A percentile compares a stretch with the other conserved stretches of the same genome.
Conservation (phyloP, 1,140 invertebrate species). For the Eriosoma lanigerum region DNA sequence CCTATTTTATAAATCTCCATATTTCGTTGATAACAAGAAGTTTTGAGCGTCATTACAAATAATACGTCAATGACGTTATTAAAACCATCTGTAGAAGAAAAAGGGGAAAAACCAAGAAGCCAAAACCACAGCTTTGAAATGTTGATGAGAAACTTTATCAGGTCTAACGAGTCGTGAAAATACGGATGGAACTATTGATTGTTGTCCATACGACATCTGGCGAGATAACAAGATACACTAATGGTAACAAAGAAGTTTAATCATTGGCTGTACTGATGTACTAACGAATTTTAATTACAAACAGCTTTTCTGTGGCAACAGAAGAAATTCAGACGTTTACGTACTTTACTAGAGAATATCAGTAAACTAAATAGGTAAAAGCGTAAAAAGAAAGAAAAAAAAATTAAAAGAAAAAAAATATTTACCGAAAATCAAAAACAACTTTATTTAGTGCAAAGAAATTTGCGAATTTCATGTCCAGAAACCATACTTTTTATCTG, state of each 20-base stretch:
- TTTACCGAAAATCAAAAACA: not conserved
- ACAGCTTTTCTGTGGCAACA: conserved; percentile 7
- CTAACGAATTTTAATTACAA: not conserved
- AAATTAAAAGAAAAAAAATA: conserved; percentile 22
- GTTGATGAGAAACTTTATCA: conserved; percentile 9
- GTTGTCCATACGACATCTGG: conserved; percentile 32
- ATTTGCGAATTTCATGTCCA: not conserved
- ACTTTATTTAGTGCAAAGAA: conserved; percentile 1
- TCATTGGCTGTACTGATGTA: conserved; percentile 5
- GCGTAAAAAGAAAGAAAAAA: no score
- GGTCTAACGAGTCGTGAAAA: conserved; percentile 10
- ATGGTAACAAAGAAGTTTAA: not conserved
- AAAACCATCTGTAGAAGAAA: not conserved
- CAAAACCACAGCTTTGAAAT: not conserved
- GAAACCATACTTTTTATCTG: no score
- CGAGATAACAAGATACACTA: conserved; percentile 5
- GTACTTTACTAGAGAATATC: conserved; percentile 9
- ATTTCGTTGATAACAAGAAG: conserved; percentile 3
- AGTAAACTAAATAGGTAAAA: no score
- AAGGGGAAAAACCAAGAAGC: not conserved
- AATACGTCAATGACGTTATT: not conserved
- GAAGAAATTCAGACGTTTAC: not conserved
- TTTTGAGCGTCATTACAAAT: not conserved
- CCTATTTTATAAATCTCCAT: not conserved
- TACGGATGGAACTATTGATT: conserved; percentile 27